A percentile compares a stretch with the other conserved stretches of the same genome.
phyloP scores from a whole-genome alignment of 2,797 vertebrate genomes.

The Varecia variegata region DNA sequence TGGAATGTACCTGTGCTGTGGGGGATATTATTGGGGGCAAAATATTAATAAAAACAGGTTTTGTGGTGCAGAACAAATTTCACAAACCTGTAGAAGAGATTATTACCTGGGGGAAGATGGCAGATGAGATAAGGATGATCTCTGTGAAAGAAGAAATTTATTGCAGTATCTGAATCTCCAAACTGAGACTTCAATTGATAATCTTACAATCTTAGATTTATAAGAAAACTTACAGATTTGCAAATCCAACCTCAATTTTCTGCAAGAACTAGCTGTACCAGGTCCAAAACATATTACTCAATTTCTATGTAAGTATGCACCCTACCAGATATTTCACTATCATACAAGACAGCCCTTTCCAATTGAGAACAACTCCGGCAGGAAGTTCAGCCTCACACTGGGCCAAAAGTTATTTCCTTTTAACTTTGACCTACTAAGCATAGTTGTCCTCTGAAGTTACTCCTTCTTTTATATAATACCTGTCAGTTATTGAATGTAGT shows the following conservation, averaged over 20 bases:
- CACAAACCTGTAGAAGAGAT: slow-evolving; percentile 16
- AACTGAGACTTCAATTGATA: not conserved
- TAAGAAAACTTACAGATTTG: not conserved
- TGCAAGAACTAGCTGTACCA: not conserved
- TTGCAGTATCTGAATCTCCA: not conserved
- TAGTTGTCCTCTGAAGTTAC: not conserved
- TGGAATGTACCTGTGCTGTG: slow-evolving; percentile 32
- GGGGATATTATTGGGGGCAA: slow-evolving; percentile 38
- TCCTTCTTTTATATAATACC: not conserved
- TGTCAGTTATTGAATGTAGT: slow-evolving; percentile 1
- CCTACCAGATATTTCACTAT: not conserved
- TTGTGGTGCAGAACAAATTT: slow-evolving; percentile 52
- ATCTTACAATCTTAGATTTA: not conserved
- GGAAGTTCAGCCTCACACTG: not conserved
- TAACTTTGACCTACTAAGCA: not conserved
- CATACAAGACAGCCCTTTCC: not conserved
- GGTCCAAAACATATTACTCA: not conserved
- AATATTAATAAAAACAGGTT: slow-evolving; percentile 66
- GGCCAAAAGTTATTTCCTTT: not conserved
- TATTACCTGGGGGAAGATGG: slow-evolving; percentile 50
- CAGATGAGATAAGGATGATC: slow-evolving; percentile 50
- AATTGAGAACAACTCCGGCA: not conserved
- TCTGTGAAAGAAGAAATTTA: not conserved
- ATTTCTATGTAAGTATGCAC: not conserved
- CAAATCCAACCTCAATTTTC: not conserved